A percentile compares a stretch with the other conserved stretches of the same genome.
Conservation (phyloP, 2,888 invertebrate species). For the Papilio demoleus region DNA sequence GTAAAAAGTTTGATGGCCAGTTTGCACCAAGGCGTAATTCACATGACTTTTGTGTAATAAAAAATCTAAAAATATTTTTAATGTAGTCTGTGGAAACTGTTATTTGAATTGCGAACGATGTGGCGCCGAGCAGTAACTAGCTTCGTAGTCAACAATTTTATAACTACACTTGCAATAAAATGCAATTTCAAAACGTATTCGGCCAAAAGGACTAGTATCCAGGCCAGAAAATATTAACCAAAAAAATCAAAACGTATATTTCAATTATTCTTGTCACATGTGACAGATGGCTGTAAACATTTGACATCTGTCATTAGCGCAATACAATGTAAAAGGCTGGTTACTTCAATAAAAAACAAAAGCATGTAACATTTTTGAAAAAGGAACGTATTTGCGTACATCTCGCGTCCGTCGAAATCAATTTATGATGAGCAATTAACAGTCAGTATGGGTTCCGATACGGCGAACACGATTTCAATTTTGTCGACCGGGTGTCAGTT, state of each 20-base stretch:
- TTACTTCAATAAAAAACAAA: conserved; percentile 6
- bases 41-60: conserved; percentile 21
- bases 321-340: conserved; percentile 10
- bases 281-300: neutral
- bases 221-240: no score
- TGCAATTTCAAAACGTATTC: conserved; percentile 8
- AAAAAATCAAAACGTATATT: neutral
- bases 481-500: conserved; percentile 45
- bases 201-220: no score
- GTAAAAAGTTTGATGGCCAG: conserved; percentile 9
- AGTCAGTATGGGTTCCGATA: conserved; percentile 25
- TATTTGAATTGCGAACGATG: conserved; percentile 19
- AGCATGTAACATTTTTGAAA: conserved; percentile 18
- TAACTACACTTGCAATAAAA: conserved; percentile 27
- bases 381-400: conserved; percentile 31
- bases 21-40: conserved; percentile 5
- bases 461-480: conserved; percentile 36
- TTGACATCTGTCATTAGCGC: neutral
- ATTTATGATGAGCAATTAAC: conserved; percentile 39
- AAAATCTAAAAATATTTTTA: conserved; percentile 34
- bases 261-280: neutral
- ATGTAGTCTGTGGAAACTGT: conserved; percentile 17
- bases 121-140: neutral
- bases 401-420: conserved; percentile 19
- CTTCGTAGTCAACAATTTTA: conserved; percentile 21